phyloP scores from a whole-genome alignment of 2,113 vertebrate species.

The Oryctolagus cuniculus region mOryCun1.1 NC_091440.1:95230501-95231000 shows the following conservation, averaged over 20 bases:
- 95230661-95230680: neutral
- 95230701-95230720: neutral
- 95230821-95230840: neutral
- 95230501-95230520: neutral
- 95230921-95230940: neutral
- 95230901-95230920: neutral
- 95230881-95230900: neutral
- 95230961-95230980: too few relatives aligned
- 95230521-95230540: neutral
- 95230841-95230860: neutral
- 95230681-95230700: neutral
- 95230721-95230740: neutral
- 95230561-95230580: neutral
- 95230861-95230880: neutral
- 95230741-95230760: neutral
- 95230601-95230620: too few relatives aligned
- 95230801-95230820: neutral
- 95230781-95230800: neutral
- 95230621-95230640: neutral
- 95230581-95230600: rapidly evolving
- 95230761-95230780: neutral
- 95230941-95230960: neutral
- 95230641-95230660: neutral
- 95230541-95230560: neutral
- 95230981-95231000: neutral